phyloP scores from a whole-genome alignment of 23 tunicate species.

The Ciona savignyi region DNA sequence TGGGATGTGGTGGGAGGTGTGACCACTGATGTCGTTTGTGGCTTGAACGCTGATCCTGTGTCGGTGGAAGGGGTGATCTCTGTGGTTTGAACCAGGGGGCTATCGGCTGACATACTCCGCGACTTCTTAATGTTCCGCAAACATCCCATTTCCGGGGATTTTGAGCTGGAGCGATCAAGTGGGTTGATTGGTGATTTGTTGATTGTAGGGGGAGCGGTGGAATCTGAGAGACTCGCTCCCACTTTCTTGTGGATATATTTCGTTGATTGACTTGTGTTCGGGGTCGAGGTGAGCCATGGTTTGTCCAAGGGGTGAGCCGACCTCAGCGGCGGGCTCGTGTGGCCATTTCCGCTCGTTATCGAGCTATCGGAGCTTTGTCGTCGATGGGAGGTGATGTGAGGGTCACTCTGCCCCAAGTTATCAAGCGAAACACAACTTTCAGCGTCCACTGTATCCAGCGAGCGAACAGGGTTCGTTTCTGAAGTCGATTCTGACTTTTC shows the following conservation, averaged over 20 bases:
- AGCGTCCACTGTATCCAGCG: not conserved
- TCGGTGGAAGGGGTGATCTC: not conserved
- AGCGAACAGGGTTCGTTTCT: not conserved
- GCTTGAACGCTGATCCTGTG: not conserved
- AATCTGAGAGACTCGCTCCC: conserved; percentile 21
- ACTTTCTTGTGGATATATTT: conserved; percentile 24
- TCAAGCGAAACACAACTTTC: not conserved
- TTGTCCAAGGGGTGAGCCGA: conserved; percentile 14
- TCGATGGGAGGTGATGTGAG: conserved; percentile 5
- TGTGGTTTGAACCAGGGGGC: conserved; percentile 37
- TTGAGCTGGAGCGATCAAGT: conserved; percentile 24
- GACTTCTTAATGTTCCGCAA: conserved; percentile 65
- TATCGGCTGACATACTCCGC: conserved; percentile 92
- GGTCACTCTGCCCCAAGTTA: not conserved
- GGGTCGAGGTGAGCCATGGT: conserved; percentile 33
- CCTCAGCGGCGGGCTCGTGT: conserved; percentile 27
- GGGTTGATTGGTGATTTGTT: not conserved
- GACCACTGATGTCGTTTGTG: not conserved
- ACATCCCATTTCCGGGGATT: conserved; percentile 67
- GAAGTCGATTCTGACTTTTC: not conserved
- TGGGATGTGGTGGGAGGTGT: not conserved
- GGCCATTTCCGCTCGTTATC: conserved; percentile 20
- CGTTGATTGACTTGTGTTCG: conserved; percentile 1
- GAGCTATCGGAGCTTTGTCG: conserved; percentile 64
- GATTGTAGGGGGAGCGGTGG: conserved; percentile 11